phyloP scores from a whole-genome alignment of 2,888 invertebrate species.

The Hipparchia semele region DNA sequence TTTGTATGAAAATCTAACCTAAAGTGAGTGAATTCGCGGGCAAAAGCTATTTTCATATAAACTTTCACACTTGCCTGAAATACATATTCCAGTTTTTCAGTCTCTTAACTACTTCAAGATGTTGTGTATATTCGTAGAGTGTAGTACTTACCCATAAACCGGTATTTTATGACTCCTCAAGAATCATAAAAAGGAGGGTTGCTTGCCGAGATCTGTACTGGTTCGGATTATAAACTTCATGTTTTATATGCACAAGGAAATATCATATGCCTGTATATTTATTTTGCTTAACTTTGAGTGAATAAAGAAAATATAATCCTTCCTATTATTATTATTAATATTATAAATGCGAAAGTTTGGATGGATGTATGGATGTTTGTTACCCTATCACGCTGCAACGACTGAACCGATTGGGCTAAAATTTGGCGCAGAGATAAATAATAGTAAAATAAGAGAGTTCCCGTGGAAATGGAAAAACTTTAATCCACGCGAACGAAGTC shows the following conservation, averaged over 20 bases:
- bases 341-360: too few relatives aligned
- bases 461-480: too few relatives aligned
- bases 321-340: neutral
- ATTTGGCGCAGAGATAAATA: too few relatives aligned
- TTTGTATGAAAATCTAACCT: too few relatives aligned
- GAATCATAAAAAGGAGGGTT: constrained; percentile 54
- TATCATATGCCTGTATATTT: constrained; percentile 26
- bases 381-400: too few relatives aligned
- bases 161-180: constrained; percentile 59
- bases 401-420: too few relatives aligned
- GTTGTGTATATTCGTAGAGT: constrained; percentile 45
- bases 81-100: constrained; percentile 5
- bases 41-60: neutral
- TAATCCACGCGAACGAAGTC: too few relatives aligned
- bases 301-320: constrained; percentile 3
- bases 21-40: too few relatives aligned
- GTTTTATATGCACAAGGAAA: constrained; percentile 35
- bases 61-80: neutral
- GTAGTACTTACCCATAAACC: constrained; percentile 55
- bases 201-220: constrained; percentile 42
- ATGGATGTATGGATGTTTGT: too few relatives aligned
- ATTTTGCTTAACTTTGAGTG: neutral
- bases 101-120: constrained; percentile 45
- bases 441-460: too few relatives aligned
- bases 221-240: constrained; percentile 39